Conservation (phyloP, 2,888 invertebrate species). For the Furcula furcula region DNA sequence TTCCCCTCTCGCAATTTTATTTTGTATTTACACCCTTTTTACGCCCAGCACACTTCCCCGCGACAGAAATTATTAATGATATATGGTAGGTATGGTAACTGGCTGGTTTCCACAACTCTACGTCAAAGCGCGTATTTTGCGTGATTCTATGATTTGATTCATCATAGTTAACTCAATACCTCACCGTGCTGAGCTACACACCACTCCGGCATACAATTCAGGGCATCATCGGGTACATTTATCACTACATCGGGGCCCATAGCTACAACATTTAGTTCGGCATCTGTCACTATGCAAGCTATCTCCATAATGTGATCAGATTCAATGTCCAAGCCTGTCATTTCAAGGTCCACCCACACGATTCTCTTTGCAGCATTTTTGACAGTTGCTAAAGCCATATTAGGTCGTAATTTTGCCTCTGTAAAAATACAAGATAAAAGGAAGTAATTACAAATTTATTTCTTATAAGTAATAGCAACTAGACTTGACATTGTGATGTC, state of each 20-base stretch:
- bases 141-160: no score
- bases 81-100: no score
- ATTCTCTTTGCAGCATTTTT: slow-evolving; percentile 62
- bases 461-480: no score
- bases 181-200: slow-evolving; percentile 89
- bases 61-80: no score
- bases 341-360: slow-evolving; percentile 92
- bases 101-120: no score
- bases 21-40: no score
- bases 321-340: slow-evolving; percentile 93
- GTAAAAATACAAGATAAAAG: slow-evolving; percentile 6
- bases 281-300: slow-evolving; percentile 93
- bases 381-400: slow-evolving; percentile 17
- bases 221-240: slow-evolving; percentile 86
- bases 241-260: slow-evolving; percentile 89
- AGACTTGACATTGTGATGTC: no score
- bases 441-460: no score
- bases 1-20: no score
- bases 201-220: slow-evolving; percentile 93
- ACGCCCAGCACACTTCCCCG: no score
- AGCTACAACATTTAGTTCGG: slow-evolving; percentile 87
- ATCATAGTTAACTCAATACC: slow-evolving; percentile 71
- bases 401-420: slow-evolving; percentile 11
- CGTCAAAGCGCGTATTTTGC: no score
- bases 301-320: slow-evolving; percentile 93